A percentile compares a stretch with the other conserved stretches of the same genome.
Evolutionary conservation across 2,797 vertebrate genomes (phyloP).

Genomic region (Harpagifer antarcticus): DNA sequence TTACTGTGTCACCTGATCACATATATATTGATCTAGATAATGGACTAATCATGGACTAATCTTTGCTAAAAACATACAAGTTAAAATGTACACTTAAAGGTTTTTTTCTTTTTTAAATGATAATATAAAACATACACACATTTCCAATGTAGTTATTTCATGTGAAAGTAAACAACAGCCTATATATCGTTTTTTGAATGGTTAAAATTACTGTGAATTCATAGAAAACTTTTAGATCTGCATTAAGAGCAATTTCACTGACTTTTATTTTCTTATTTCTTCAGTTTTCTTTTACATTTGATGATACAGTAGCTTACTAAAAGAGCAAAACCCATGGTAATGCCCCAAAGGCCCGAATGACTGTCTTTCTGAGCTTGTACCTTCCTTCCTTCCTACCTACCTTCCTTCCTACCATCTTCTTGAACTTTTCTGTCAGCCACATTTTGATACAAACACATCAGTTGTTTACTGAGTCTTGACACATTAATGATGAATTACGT

Average conservation of each 20-base stretch:
- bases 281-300: not conserved
- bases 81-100: not conserved
- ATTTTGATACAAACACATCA: conserved; percentile 31
- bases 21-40: not conserved
- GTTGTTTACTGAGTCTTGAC: conserved; percentile 48
- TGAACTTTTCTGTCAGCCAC: not conserved
- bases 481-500: conserved; percentile 72
- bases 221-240: not conserved
- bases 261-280: not conserved
- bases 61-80: not conserved
- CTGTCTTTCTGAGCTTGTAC: not conserved
- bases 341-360: not conserved
- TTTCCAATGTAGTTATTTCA: not conserved
- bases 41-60: not conserved
- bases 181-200: not conserved
- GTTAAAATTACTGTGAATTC: not conserved
- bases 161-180: not conserved
- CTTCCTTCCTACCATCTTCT: conserved; percentile 5
- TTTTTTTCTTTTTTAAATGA: not conserved
- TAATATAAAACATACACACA: not conserved
- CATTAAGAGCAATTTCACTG: not conserved
- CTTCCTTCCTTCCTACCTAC: not conserved
- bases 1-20: not conserved
- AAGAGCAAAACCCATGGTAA: not conserved
- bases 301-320: not conserved